phyloP scores from a whole-genome alignment of 2,113 vertebrate genomes.

The Clarias macrocephalus region DNA sequence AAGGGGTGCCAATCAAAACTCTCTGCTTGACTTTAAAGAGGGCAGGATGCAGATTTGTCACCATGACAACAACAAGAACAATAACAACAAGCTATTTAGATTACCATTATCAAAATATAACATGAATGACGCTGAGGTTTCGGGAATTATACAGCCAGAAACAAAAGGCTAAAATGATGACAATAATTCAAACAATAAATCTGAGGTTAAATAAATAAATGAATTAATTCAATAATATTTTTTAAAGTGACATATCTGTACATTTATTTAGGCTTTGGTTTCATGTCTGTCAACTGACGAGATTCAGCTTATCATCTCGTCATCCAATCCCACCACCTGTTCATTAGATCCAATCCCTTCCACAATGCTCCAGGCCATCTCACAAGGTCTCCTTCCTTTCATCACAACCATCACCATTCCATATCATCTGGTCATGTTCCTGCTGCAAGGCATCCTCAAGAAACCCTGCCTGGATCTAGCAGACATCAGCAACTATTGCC shows the following conservation, averaged over 20 bases:
- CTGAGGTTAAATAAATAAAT: not conserved
- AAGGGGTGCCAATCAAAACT: not conserved
- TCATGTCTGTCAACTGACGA: not conserved
- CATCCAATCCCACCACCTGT: too few relatives aligned
- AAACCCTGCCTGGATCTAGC: too few relatives aligned
- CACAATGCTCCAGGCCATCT: too few relatives aligned
- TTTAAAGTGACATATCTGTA: not conserved
- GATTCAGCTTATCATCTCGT: too few relatives aligned
- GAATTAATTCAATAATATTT: too few relatives aligned
- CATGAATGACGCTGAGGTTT: not conserved
- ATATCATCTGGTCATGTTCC: too few relatives aligned
- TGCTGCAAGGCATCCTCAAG: too few relatives aligned
- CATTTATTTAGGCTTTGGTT: not conserved
- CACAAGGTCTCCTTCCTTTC: too few relatives aligned
- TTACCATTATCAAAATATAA: not conserved
- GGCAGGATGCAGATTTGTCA: not conserved
- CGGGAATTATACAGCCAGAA: not conserved
- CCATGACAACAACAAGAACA: not conserved
- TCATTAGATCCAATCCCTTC: too few relatives aligned
- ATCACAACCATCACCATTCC: too few relatives aligned
- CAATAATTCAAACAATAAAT: not conserved
- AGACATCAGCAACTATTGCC: too few relatives aligned
- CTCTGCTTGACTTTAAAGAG: not conserved
- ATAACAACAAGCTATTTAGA: not conserved
- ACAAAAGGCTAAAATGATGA: not conserved